Base-by-base conservation (phyloP, 2,113 vertebrate genomes). In the Leptobrachium ailaonicum region DNA sequence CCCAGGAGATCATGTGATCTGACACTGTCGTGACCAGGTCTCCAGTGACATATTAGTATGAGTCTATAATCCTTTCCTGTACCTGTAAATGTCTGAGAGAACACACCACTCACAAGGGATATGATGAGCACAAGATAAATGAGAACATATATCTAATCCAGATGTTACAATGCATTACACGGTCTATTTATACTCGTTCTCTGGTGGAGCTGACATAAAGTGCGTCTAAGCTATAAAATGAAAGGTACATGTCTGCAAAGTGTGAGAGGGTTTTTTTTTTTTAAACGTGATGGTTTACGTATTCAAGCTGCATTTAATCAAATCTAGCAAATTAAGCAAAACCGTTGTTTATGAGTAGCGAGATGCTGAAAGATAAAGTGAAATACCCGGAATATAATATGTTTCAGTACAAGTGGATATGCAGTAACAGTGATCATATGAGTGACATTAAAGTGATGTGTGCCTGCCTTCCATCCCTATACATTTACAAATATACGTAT, bases 101-200 rank as follows among this genome's bases (percentile, higher is more conserved):
- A 43, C 32, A 47, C 62, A 43, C 43, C 56, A 41, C 43, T 44
- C 80, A 83, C 41, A 40, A 47, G 42, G 54, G 76, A 66, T 47
- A 58, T 70, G 9, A 62, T 78, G 72, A 20, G 84, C 82, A 88
- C 69, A 86, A 56, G 20, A 8, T 66, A 87, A 87, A 85, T 82
- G 78, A 85, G 66, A 71, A 83, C 83, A 77, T 40, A 42, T 60
- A 68, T 83, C 79, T 80, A 67, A 77, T 40, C 20, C 64, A 86
- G 74, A 82, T 82, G 81, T 79, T 85, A 32, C 76, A 74, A 3
- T 4, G 43, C 72, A 45, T 32, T 60, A 40, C 69, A 77, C 12
- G 82, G 75, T 53, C 70, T 83, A 75, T 78, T 43, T 44, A 54
- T 56, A 81, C 0, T 73, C 82, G 74, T 42, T 45, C 50, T 6